Evolutionary conservation across 2,113 vertebrate species (phyloP), one percentile per base, ranked within the genome.

Genomic region (Prionailurus bengalensis): DNA sequence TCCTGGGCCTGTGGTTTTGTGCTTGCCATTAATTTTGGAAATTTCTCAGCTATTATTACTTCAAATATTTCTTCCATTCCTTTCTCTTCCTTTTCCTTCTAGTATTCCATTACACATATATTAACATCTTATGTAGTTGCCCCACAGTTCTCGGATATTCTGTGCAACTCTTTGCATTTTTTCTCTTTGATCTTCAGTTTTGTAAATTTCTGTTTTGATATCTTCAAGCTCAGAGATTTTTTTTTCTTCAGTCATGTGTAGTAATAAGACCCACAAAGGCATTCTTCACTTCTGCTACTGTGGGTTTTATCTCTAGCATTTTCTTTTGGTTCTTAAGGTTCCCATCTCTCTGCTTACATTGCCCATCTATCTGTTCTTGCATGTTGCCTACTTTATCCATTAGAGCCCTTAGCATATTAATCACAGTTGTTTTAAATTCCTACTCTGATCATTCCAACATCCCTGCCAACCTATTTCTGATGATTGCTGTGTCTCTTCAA

Each of bases 61-160:
- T 79, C 63, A 89, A 65, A 90, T 86, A 81, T 84, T 78, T 83
- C 55, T 92, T 92, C 51, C 45, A 14, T 48, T 93, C 29, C 10
- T 82, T 82, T 82, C 45, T 36, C 23, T 68, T 16, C 55, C 17
- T 82, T 82, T 36, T 93, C 48, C 36, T 93, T 74, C 17, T 65
- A 14, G 31, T 55, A 74, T 65, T 51, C 63, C 55, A 79, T 65
- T 65, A 63, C 17, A 45, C 11, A 36, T 15, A 74, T 1, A 0
- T 51, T n/a, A 58, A 58, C 4, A 63, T 5, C 10, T 83, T 65
- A 36, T 58, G 5, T 36, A 42, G 10, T 33, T 71, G 15, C 33
- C 12, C 48, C 71, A 81, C 33, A 70, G 45, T 94, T 71, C 42
- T 83, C 89, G 21, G 53, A 66, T 79, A 94, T 51, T 58, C 12